Evolutionary conservation across 37 sponge, comb jelly and placozoan genomes (phyloP).

Genomic region (Lycopodina hypogea): DNA sequence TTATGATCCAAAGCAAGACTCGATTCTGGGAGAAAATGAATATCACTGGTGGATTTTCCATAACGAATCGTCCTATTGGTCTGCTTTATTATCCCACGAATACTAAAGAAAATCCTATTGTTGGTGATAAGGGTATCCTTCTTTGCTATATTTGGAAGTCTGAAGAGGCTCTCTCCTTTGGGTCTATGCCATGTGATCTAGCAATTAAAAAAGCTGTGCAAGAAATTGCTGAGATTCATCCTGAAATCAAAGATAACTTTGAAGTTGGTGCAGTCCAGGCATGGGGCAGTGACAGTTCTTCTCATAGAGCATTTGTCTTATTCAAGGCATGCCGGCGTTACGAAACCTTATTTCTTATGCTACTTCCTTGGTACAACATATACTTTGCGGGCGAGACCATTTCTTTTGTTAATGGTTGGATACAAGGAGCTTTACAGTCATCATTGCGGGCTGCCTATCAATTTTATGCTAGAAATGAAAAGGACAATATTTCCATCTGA

Average conservation of each 20-base stretch:
- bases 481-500: too few species aligned
- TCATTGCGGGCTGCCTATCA: slow-evolving; percentile 65
- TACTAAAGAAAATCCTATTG: neutral
- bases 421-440: slow-evolving; percentile 73
- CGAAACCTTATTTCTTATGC: neutral
- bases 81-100: slow-evolving; percentile 53
- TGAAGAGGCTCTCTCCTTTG: slow-evolving; percentile 65
- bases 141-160: slow-evolving; percentile 58
- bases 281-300: slow-evolving; percentile 42
- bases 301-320: slow-evolving; percentile 47
- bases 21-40: slow-evolving; percentile 46
- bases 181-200: slow-evolving; percentile 5
- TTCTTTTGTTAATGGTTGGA: slow-evolving; percentile 62
- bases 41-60: slow-evolving; percentile 52
- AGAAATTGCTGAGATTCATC: slow-evolving; percentile 48
- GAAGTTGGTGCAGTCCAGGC: slow-evolving; percentile 41
- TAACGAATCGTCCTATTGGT: slow-evolving; percentile 49
- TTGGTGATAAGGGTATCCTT: slow-evolving; percentile 34
- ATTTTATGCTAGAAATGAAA: slow-evolving; percentile 56
- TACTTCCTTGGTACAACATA: slow-evolving; percentile 33
- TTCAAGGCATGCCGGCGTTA: slow-evolving; percentile 30
- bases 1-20: slow-evolving; percentile 46
- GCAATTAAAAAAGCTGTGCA: slow-evolving; percentile 47
- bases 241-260: slow-evolving; percentile 32
- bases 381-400: slow-evolving; percentile 73